Evolutionary conservation across 2,113 vertebrate species (phyloP).

Genomic region (Nothocercus nigrocapillus): DNA sequence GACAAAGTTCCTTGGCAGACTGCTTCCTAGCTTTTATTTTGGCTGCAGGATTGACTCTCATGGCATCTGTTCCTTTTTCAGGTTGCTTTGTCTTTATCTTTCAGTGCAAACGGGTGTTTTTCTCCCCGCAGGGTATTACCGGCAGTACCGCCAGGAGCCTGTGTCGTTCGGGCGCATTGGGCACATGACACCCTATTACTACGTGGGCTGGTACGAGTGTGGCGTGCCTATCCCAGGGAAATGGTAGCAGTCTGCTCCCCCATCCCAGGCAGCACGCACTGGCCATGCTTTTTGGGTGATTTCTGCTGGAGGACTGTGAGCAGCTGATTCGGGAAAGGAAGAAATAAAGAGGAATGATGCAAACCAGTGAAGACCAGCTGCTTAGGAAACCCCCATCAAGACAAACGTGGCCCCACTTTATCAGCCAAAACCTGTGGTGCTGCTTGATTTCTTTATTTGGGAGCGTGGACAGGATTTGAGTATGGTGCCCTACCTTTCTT

Average conservation of each 20-base stretch:
- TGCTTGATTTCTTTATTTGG: constrained; percentile 48
- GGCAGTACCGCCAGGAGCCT: constrained; percentile 94
- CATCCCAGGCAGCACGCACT: neutral
- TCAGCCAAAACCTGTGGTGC: constrained; percentile 59
- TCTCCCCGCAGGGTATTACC: constrained; percentile 85
- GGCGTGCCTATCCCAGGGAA: constrained; percentile 96
- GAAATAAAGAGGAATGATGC: neutral
- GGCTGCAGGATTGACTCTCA: neutral
- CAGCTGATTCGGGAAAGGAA: neutral
- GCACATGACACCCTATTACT: constrained; percentile 87
- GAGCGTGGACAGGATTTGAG: neutral
- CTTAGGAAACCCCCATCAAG: neutral
- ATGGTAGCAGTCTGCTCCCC: constrained; percentile 80
- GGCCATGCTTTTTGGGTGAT: neutral
- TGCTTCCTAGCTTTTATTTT: neutral
- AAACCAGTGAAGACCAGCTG: neutral
- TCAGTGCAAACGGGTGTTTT: neutral
- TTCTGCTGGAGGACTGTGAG: constrained; percentile 44
- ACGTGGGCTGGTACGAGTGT: constrained; percentile 98
- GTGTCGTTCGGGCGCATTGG: constrained; percentile 92
- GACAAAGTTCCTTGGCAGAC: neutral
- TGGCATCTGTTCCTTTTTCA: neutral
- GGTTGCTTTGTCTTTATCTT: neutral
- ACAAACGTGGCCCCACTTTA: constrained; percentile 26
- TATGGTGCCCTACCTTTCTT: constrained; percentile 30